Conservation (phyloP, 2,888 invertebrate species). For the Plagodis pulveraria region DNA sequence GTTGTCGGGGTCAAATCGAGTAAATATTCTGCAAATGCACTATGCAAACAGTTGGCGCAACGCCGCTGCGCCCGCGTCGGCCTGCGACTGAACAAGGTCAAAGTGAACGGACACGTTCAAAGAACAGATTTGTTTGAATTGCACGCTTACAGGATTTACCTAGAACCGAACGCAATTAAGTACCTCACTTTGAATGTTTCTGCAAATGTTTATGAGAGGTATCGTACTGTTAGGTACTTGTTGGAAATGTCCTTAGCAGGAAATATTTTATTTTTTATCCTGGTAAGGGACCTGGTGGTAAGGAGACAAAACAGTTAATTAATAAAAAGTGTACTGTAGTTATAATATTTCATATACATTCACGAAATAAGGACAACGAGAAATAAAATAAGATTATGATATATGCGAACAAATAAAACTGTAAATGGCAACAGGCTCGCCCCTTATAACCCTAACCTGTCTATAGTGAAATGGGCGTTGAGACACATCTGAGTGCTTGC, state of each 20-base stretch:
- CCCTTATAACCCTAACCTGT: too few species aligned
- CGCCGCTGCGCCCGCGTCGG: slow-evolving; percentile 27
- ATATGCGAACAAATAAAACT: too few species aligned
- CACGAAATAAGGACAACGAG: too few species aligned
- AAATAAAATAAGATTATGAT: too few species aligned
- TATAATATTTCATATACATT: too few species aligned
- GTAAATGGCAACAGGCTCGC: too few species aligned
- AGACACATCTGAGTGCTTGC: too few species aligned
- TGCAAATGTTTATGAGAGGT: not conserved
- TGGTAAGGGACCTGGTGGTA: too few species aligned
- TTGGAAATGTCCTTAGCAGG: not conserved
- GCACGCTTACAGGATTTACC: slow-evolving; percentile 32
- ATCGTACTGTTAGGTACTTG: not conserved
- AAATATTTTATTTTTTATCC: too few species aligned
- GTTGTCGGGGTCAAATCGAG: slow-evolving; percentile 39
- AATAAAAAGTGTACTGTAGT: too few species aligned
- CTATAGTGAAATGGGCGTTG: too few species aligned
- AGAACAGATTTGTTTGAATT: slow-evolving; percentile 37
- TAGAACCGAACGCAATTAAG: slow-evolving; percentile 27
- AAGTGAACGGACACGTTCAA: slow-evolving; percentile 43
- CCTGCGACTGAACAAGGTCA: slow-evolving; percentile 47
- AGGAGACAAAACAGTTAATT: too few species aligned
- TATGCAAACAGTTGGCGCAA: slow-evolving; percentile 56
- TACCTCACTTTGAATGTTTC: slow-evolving; percentile 8
- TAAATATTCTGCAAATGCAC: slow-evolving; percentile 56